Evolutionary conservation across 2,797 vertebrate species (phyloP).

Genomic region (Melanotaenia trifasciata): DNA sequence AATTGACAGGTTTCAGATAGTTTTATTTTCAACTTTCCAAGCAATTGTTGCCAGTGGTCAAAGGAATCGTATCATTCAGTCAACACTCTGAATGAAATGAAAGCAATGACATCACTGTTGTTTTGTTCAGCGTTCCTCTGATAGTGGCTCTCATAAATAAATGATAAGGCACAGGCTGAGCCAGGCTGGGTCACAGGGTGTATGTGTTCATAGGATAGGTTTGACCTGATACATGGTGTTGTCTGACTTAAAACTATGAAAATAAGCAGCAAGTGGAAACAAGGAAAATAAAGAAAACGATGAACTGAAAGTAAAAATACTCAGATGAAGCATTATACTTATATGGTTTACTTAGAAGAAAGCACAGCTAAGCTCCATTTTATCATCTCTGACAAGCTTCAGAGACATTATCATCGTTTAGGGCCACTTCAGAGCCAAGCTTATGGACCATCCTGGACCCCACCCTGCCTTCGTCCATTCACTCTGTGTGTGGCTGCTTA

Average conservation of each 20-base stretch:
- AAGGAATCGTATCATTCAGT: constrained; percentile 11
- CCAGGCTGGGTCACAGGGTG: constrained; percentile 53
- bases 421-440: constrained; percentile 66
- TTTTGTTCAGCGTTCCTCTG: constrained; percentile 53
- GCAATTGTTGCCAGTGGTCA: constrained; percentile 5
- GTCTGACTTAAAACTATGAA: constrained; percentile 41
- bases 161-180: constrained; percentile 57
- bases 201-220: constrained; percentile 50
- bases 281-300: background rate
- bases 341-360: constrained; percentile 33
- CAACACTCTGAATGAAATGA: constrained; percentile 42
- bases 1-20: constrained; percentile 4
- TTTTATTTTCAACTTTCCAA: constrained; percentile 18
- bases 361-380: constrained; percentile 12
- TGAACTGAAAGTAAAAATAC: constrained; percentile 2
- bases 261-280: constrained; percentile 12
- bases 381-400: constrained; percentile 41
- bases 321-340: constrained; percentile 12
- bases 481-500: constrained; percentile 78
- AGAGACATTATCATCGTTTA: constrained; percentile 67
- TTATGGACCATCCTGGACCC: constrained; percentile 53
- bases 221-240: constrained; percentile 44
- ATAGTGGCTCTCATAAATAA: constrained; percentile 73
- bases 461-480: constrained; percentile 61
- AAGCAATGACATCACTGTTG: constrained; percentile 69